Evolutionary conservation across 1,140 invertebrate species (phyloP).

Genomic region (Atta cephalotes): DNA sequence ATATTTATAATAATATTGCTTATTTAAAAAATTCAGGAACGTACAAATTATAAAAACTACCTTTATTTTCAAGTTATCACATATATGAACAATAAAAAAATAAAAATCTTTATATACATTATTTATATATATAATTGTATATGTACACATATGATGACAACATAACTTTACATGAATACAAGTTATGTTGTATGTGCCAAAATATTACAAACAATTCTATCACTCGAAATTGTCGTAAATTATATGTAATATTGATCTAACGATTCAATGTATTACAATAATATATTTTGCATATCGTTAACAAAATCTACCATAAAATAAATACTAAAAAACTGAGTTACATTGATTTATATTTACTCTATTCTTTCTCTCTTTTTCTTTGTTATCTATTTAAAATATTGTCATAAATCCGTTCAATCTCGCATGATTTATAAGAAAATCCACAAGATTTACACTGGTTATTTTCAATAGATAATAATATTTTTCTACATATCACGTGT

Average conservation of each 20-base stretch:
- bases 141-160: neutral
- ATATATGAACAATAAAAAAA: constrained; percentile 17
- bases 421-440: constrained; percentile 69
- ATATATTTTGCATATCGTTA: constrained; percentile 43
- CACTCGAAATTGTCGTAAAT: constrained; percentile 31
- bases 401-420: constrained; percentile 77
- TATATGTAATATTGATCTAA: constrained; percentile 42
- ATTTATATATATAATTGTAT: neutral
- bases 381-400: constrained; percentile 26
- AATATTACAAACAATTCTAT: constrained; percentile 18
- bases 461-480: constrained; percentile 73
- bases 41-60: constrained; percentile 18
- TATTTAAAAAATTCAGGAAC: constrained; percentile 25
- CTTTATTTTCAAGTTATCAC: constrained; percentile 27
- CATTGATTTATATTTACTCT: constrained; percentile 12
- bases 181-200: constrained; percentile 38
- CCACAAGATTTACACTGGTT: constrained; percentile 77
- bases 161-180: constrained; percentile 1
- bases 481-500: constrained; percentile 83
- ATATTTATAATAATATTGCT: constrained; percentile 2
- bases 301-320: constrained; percentile 49
- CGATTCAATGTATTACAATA: constrained; percentile 22
- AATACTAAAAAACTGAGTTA: constrained; percentile 23
- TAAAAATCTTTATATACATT: constrained; percentile 34
- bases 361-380: neutral